Conservation (phyloP, 1,140 invertebrate genomes). For the Cryptotermes secundus region DNA sequence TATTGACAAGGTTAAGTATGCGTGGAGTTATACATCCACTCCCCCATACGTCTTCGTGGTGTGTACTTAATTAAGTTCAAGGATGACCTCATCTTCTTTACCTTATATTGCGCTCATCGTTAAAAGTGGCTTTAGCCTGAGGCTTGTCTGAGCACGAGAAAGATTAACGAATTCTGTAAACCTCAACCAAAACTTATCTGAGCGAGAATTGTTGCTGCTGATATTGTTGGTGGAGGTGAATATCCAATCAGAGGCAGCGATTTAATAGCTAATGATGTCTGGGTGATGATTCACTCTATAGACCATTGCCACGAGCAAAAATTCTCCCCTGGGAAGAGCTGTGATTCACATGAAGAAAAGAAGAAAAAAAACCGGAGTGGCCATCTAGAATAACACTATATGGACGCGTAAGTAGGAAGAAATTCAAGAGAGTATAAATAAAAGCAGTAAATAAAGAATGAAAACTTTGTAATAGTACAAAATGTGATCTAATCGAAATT, state of each 20-base stretch:
- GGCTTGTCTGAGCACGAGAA: neutral
- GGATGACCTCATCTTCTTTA: too few relatives aligned
- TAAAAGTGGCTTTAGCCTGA: too few relatives aligned
- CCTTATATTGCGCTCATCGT: too few relatives aligned
- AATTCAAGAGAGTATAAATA: neutral
- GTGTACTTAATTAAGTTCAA: too few relatives aligned
- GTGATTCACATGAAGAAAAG: neutral
- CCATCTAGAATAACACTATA: neutral
- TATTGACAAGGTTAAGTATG: too few relatives aligned
- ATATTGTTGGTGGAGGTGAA: neutral
- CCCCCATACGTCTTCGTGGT: too few relatives aligned
- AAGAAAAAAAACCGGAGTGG: too few relatives aligned
- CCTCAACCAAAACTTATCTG: neutral
- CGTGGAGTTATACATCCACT: too few relatives aligned
- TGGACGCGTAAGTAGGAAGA: neutral
- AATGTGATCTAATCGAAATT: constrained; percentile 1
- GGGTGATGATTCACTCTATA: neutral
- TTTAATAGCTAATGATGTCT: neutral
- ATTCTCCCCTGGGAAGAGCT: neutral
- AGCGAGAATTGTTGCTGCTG: neutral
- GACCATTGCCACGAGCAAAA: neutral
- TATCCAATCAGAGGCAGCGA: neutral
- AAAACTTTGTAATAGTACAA: constrained; percentile 1
- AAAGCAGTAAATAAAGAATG: constrained; percentile 13
- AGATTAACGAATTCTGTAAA: neutral